Evolutionary conservation across 2,888 invertebrate genomes (phyloP).

Genomic region (Drosophila antonietae): DNA sequence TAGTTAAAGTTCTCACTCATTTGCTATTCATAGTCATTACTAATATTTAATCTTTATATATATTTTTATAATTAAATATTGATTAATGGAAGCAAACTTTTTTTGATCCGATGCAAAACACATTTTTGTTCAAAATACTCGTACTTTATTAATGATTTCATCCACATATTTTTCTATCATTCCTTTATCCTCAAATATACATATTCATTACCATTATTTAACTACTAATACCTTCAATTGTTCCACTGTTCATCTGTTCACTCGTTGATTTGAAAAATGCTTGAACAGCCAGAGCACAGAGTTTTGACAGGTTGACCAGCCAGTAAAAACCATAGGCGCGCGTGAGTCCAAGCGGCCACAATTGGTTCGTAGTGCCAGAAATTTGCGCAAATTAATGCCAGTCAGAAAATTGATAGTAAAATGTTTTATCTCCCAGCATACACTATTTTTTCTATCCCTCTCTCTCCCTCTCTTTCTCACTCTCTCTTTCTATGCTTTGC

Average conservation of each 20-base stretch:
- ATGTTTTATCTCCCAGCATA: conserved; percentile 45
- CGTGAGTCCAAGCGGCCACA: conserved; percentile 57
- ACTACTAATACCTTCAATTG: background rate
- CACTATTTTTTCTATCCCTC: conserved; percentile 10
- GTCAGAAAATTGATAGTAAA: conserved; percentile 66
- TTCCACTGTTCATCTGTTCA: conserved; percentile 34
- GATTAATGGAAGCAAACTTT: too few species aligned
- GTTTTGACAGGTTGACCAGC: conserved; percentile 63
- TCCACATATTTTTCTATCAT: too few species aligned
- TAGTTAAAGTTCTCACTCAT: too few species aligned
- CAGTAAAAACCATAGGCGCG: conserved; percentile 45
- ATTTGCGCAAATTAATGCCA: conserved; percentile 69
- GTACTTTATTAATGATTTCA: too few species aligned
- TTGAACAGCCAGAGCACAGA: conserved; percentile 27
- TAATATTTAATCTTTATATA: too few species aligned
- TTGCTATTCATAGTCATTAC: too few species aligned
- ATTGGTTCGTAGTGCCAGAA: conserved; percentile 69
- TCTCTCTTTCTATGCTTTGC: conserved; percentile 18
- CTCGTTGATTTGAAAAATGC: conserved; percentile 41
- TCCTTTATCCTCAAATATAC: too few species aligned
- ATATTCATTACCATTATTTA: background rate
- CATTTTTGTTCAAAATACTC: too few species aligned
- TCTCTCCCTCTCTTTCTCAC: background rate
- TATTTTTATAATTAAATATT: too few species aligned
- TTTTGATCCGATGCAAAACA: too few species aligned